Conservation (phyloP, 2,888 invertebrate species). For the Oasisia sp. region DNA sequence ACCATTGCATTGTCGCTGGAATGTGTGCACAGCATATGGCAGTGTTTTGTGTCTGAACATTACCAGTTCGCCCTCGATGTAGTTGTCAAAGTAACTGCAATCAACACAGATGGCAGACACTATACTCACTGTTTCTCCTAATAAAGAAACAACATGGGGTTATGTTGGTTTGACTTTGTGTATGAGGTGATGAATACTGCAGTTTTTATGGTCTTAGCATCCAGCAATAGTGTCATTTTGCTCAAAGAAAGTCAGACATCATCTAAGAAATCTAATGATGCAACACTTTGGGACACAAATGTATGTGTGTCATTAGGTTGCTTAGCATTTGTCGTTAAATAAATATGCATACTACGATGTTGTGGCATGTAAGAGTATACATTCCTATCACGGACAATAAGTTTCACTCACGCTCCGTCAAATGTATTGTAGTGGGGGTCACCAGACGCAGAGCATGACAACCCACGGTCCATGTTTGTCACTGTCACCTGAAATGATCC, state of each 20-base stretch:
- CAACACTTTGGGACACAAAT: no score
- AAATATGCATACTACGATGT: no score
- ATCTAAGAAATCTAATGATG: no score
- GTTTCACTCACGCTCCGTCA: neutral
- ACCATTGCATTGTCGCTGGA: neutral
- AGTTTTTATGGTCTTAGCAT: no score
- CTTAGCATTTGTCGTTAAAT: no score
- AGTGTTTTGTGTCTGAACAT: slow-evolving; percentile 50
- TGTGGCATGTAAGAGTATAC: neutral
- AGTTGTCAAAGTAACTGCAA: slow-evolving; percentile 42
- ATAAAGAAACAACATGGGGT: no score
- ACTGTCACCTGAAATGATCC: neutral
- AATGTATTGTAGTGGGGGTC: neutral
- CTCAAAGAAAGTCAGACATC: no score
- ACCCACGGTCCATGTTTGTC: neutral
- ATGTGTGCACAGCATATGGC: slow-evolving; percentile 43
- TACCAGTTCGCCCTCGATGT: slow-evolving; percentile 50
- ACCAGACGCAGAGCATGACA: neutral
- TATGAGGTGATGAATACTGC: no score
- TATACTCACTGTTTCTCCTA: neutral
- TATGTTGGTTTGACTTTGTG: no score
- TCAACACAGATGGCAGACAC: neutral
- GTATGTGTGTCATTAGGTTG: no score
- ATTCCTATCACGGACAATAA: neutral
- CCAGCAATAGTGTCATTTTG: no score